phyloP scores from a whole-genome alignment of 2,113 vertebrate species.

The Podocnemis expansa region DNA sequence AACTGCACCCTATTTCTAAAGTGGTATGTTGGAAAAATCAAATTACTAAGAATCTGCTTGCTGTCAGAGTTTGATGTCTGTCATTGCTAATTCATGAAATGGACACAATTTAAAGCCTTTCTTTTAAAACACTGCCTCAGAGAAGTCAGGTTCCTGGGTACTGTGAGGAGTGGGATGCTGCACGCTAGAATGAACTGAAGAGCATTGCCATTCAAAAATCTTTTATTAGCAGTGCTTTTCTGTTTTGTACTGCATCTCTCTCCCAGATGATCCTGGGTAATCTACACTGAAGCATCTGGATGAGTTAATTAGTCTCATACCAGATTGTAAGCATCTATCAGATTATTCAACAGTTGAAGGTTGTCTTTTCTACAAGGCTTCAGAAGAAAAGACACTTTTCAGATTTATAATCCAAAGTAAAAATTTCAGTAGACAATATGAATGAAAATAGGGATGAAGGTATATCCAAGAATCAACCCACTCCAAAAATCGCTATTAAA shows the following conservation, averaged over 20 bases:
- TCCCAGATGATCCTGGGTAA: constrained; percentile 65
- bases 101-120: not conserved
- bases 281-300: constrained; percentile 65
- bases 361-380: constrained; percentile 54
- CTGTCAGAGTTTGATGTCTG: not conserved
- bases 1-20: not conserved
- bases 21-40: not conserved
- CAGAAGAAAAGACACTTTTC: constrained; percentile 37
- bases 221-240: constrained; percentile 34
- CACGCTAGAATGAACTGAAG: constrained; percentile 21
- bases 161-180: not conserved
- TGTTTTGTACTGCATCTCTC: constrained; percentile 35
- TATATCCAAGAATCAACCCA: not conserved
- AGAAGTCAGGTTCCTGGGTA: rapidly evolving
- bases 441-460: not conserved
- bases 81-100: not conserved
- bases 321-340: constrained; percentile 60
- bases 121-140: not conserved
- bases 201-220: not conserved
- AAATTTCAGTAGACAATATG: constrained; percentile 32
- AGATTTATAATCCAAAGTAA: constrained; percentile 33
- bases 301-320: constrained; percentile 60
- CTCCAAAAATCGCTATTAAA: constrained; percentile 26
- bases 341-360: constrained; percentile 69
- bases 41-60: not conserved